Evolutionary conservation across 2,888 invertebrate genomes (phyloP).

Genomic region (Chymomyza fuscimana): DNA sequence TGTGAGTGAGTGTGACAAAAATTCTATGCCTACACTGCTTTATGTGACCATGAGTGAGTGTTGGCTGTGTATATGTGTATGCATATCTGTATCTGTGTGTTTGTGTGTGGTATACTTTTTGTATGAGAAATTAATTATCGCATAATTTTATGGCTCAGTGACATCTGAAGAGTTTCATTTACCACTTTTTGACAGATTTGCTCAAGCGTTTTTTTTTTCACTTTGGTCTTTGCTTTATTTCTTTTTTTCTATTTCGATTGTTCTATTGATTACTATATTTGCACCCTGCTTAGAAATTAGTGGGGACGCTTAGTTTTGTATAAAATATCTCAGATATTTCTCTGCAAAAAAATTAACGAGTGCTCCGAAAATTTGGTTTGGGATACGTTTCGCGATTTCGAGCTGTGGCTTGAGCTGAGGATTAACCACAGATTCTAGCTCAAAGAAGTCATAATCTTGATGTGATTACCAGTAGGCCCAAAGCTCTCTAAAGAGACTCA

Average conservation of each 20-base stretch:
- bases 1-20: constrained; percentile 29
- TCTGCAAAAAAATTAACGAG: too few relatives aligned
- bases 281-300: neutral
- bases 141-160: constrained; percentile 78
- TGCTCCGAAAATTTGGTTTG: too few relatives aligned
- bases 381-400: too few relatives aligned
- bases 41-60: constrained; percentile 29
- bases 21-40: constrained; percentile 7
- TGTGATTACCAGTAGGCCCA: too few relatives aligned
- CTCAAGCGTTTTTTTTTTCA: neutral
- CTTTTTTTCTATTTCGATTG: neutral
- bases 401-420: too few relatives aligned
- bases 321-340: neutral
- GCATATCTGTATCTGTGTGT: neutral
- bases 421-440: too few relatives aligned
- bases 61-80: neutral
- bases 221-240: neutral
- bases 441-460: too few relatives aligned
- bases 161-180: constrained; percentile 74
- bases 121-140: constrained; percentile 77
- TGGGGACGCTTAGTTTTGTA: neutral
- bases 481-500: too few relatives aligned
- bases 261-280: neutral
- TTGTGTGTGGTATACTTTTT: constrained; percentile 6
- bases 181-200: constrained; percentile 42